Evolutionary conservation across 2,113 vertebrate genomes (phyloP), one percentile per base, ranked within the genome.

Genomic region (Cygnus buccinator): DNA sequence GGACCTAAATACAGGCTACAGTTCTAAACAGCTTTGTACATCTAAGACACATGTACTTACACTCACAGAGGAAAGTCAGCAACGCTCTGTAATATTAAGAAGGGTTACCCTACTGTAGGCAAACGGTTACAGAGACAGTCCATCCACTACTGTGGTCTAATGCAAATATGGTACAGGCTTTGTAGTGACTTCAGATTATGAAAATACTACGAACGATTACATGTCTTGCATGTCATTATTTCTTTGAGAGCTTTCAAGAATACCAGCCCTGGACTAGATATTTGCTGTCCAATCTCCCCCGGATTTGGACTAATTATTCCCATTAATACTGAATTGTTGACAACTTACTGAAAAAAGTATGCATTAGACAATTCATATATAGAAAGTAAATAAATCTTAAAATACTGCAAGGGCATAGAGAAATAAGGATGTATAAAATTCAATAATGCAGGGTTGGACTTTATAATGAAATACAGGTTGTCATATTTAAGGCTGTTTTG

Each of bases 301-400:
- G 57, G 11, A 81, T 68, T 29, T 81, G 7, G 12, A 63, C 43
- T 3, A 67, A 90, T 84, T 63, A n/a, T 77, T 88, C 77, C 28
- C 16, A 77, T 7, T 83, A 50, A 39, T 46, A 59, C 19, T 52
- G 74, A 89, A 94, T 79, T 39, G 4, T 29, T 84, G 52, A 68
- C 66, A 95, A 25, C 4, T 67, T 43, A 71, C 5, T 91, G 80
- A 84, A 74, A 94, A 72, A 11, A 11, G 2, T 22, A n/a, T 35
- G 1, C 28, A 6, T 81, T 22, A 87, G 33, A 48, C 5, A 67
- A 52, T 8, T 4, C 66, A 43, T 72, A 52, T 26, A 35, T 22
- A 84, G 48, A 91, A 89, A 65, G 39, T 11, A 87, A 89, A 87
- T 65, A 93, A 59, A 68, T 72, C 25, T 81, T n/a, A 77, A 89